These are phyloP conservation scores for Calypte anna DNA, from an alignment of 2,113 vertebrate species.

Conservation along the genomic window DNA sequence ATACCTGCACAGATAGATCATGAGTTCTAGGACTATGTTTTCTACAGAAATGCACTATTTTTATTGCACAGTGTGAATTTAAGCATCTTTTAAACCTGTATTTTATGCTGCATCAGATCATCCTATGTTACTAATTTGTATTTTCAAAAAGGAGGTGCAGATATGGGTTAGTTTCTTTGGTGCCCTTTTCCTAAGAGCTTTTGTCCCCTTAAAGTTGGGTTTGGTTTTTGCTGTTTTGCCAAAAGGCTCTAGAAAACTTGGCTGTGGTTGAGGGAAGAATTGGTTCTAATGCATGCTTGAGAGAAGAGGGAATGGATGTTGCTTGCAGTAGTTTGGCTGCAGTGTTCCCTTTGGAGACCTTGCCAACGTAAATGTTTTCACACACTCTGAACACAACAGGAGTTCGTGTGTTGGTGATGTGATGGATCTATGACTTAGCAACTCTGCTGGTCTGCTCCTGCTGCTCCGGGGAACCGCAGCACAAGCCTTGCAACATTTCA, in stretches of 20 bases:
- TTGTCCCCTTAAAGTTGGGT: background rate
- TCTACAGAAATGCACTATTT: background rate
- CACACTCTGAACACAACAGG: background rate
- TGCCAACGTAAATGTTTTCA: too few relatives aligned
- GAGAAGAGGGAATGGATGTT: background rate
- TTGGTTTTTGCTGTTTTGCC: background rate
- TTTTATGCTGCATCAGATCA: background rate
- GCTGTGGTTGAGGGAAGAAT: background rate
- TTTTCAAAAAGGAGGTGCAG: background rate
- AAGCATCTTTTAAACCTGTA: background rate
- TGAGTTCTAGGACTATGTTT: background rate
- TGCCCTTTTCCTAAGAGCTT: background rate
- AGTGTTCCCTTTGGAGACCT: background rate
- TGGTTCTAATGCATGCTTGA: background rate
- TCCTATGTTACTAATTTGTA: background rate
- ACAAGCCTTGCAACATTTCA: background rate
- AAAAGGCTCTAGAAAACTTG: background rate
- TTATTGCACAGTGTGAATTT: background rate
- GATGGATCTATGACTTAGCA: background rate
- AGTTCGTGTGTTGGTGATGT: too few relatives aligned
- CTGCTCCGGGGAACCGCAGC: background rate
- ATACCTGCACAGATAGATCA: background rate
- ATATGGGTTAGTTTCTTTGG: background rate
- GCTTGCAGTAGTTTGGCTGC: background rate
- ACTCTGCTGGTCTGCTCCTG: rapidly evolving